phyloP scores from a whole-genome alignment of 2,113 vertebrate genomes.

The Macrotus californicus region DNA sequence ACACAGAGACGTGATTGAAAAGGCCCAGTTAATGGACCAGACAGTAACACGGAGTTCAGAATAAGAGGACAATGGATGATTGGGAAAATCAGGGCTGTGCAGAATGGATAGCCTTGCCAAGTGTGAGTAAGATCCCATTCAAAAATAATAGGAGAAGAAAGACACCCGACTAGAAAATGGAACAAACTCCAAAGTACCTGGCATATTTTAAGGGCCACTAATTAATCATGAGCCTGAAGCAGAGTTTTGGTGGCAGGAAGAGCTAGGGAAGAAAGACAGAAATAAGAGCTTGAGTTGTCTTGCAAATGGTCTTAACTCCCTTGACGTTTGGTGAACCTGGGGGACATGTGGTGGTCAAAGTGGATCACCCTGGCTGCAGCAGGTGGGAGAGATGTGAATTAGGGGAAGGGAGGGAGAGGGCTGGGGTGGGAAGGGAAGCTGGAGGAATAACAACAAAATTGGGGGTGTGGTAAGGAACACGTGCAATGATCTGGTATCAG shows the following conservation, averaged over 20 bases:
- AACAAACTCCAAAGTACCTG: not conserved
- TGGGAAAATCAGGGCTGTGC: not conserved
- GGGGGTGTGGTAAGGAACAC: too few species aligned
- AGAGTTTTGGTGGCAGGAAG: not conserved
- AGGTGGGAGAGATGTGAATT: not conserved
- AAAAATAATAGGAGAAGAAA: not conserved
- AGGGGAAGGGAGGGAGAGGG: too few species aligned
- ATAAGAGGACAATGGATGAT: not conserved
- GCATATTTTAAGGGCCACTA: not conserved
- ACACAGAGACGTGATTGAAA: not conserved
- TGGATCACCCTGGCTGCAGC: not conserved
- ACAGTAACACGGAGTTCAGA: not conserved
- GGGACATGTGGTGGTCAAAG: not conserved
- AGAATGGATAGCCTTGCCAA: too few species aligned
- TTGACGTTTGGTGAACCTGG: not conserved
- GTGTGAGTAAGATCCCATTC: not conserved
- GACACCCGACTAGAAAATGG: not conserved
- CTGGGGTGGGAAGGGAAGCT: not conserved
- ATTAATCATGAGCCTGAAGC: not conserved
- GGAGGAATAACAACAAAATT: not conserved
- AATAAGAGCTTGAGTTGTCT: fast-evolving
- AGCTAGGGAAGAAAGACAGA: not conserved
- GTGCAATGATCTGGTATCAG: not conserved
- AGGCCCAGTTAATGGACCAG: not conserved
- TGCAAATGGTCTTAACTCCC: too few species aligned